Percentiles rank a stretch among this genome's conserved stretches.
Evolutionary conservation across 2,113 vertebrate species (phyloP).

Genomic region (Lonchura striata): DNA sequence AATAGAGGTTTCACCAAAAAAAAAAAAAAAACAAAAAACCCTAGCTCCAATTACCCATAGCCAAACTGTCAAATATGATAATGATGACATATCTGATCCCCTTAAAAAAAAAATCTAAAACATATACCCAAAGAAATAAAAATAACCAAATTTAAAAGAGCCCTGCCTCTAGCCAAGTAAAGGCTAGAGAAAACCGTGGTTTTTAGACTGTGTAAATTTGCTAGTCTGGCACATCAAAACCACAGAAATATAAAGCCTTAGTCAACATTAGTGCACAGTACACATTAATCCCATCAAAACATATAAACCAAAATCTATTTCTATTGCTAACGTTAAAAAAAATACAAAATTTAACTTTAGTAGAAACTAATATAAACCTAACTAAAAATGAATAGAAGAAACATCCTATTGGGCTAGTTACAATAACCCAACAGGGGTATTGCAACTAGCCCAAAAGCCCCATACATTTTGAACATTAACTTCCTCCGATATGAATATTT

Average conservation of each 20-base stretch:
- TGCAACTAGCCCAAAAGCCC: background rate
- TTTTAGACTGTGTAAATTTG: background rate
- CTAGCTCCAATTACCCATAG: background rate
- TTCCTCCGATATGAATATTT: background rate
- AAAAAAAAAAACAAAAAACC: background rate
- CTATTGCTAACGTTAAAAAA: background rate
- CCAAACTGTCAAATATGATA: background rate
- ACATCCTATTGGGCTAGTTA: too few species aligned
- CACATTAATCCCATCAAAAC: background rate
- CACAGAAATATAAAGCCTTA: background rate
- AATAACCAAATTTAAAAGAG: background rate
- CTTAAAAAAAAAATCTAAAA: background rate
- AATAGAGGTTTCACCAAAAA: background rate
- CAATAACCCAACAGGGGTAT: too few species aligned
- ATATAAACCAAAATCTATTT: background rate
- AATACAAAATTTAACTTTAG: background rate
- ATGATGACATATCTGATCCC: background rate
- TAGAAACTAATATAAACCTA: background rate
- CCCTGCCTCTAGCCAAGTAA: background rate
- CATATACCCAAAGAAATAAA: background rate
- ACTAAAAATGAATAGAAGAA: background rate
- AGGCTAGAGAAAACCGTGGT: background rate
- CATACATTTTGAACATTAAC: background rate
- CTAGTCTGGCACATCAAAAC: background rate
- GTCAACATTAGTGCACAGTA: too few species aligned